Evolutionary conservation across 1,140 invertebrate genomes (phyloP).

Genomic region (Apis dorsata): DNA sequence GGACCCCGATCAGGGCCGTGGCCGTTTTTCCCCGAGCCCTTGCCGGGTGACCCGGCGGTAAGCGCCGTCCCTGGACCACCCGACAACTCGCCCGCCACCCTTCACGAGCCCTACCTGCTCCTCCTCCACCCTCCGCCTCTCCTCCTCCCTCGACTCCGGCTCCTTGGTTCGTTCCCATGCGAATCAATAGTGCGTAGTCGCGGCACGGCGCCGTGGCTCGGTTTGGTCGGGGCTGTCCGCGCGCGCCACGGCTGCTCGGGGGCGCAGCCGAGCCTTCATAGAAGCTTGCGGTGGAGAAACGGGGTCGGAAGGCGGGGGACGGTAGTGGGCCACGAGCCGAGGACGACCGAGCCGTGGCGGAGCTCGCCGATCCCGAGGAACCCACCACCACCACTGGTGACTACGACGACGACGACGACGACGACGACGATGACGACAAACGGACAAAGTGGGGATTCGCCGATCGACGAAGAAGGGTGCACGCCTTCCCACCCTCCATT

Average conservation of each 20-base stretch:
- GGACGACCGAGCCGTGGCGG: constrained; percentile 70
- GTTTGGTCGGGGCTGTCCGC: constrained; percentile 61
- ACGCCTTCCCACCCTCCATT: constrained; percentile 20
- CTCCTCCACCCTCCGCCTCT: constrained; percentile 16
- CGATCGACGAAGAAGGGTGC: constrained; percentile 69
- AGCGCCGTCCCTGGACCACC: constrained; percentile 60
- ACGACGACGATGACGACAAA: background rate
- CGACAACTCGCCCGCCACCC: constrained; percentile 46
- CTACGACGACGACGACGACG: background rate
- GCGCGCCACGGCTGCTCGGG: constrained; percentile 31
- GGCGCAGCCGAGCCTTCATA: constrained; percentile 16
- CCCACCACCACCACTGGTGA: background rate
- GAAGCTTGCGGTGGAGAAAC: constrained; percentile 1
- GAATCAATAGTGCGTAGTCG: constrained; percentile 79
- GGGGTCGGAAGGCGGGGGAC: constrained; percentile 16
- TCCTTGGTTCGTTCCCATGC: constrained; percentile 71
- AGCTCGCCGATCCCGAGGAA: constrained; percentile 58
- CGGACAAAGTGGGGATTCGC: constrained; percentile 49
- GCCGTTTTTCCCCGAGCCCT: constrained; percentile 53
- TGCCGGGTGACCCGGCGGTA: constrained; percentile 44
- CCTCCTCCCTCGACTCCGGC: constrained; percentile 38
- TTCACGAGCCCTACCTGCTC: constrained; percentile 57
- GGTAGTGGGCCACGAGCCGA: constrained; percentile 53
- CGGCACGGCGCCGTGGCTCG: constrained; percentile 69
- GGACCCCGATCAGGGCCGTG: constrained; percentile 44